Percentiles rank a stretch among this genome's conserved stretches.
These are phyloP conservation scores for Ceratina japonica DNA, from an alignment of 1,140 invertebrate species.

Conservation along the genomic window DNA sequence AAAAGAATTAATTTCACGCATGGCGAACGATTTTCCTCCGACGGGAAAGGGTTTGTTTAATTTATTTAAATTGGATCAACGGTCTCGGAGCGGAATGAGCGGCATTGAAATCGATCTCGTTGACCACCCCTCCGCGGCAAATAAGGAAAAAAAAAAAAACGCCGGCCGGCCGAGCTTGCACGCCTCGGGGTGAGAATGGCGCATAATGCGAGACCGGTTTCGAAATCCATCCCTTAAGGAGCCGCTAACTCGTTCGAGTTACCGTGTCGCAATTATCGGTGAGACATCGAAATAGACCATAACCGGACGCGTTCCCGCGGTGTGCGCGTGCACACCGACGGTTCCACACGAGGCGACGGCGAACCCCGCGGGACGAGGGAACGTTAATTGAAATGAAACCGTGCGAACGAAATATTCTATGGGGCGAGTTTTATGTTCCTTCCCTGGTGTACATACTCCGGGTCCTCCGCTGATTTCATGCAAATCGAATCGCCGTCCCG, in stretches of 20 bases:
- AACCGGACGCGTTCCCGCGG: neutral
- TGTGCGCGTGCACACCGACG: neutral
- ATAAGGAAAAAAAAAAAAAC: constrained; percentile 54
- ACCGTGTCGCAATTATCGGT: constrained; percentile 64
- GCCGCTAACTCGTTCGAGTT: constrained; percentile 59
- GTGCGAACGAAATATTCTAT: constrained; percentile 73
- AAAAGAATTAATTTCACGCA: neutral
- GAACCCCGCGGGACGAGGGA: constrained; percentile 58
- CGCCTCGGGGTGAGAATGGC: constrained; percentile 60
- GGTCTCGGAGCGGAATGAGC: constrained; percentile 19
- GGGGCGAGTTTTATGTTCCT: constrained; percentile 55
- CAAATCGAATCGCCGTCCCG: neutral
- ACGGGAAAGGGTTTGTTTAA: neutral
- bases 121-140: constrained; percentile 34
- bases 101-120: constrained; percentile 46
- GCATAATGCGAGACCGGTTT: constrained; percentile 66
- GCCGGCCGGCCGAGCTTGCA: constrained; percentile 36
- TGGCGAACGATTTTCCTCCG: no score
- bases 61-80: constrained; percentile 26
- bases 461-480: constrained; percentile 20
- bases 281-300: constrained; percentile 60
- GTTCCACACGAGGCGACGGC: constrained; percentile 7
- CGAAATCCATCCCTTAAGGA: constrained; percentile 67
- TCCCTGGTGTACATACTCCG: constrained; percentile 1
- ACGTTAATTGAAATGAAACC: constrained; percentile 74